Conservation (phyloP, 2,113 vertebrate species). For the Ictalurus punctatus region DNA sequence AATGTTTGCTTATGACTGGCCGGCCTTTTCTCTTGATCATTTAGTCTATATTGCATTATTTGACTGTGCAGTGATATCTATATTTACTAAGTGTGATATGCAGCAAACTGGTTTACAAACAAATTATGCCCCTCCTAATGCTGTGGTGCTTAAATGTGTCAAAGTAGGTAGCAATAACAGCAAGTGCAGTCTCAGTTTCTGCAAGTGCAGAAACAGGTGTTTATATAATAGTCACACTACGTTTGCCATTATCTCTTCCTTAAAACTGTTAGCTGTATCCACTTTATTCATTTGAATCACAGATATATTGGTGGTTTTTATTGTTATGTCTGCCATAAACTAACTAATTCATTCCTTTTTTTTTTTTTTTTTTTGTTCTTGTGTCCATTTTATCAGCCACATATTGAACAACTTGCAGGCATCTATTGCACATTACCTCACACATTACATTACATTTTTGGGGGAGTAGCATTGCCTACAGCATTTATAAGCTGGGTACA, state of each 20-base stretch:
- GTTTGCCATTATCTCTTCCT: neutral
- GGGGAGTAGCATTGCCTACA: neutral
- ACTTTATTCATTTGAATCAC: neutral
- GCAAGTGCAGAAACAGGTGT: too few species aligned
- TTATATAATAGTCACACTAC: neutral
- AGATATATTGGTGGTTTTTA: neutral
- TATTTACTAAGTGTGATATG: neutral
- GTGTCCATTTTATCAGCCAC: constrained; percentile 2
- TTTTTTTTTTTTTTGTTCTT: neutral
- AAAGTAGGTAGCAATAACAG: neutral
- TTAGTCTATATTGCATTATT: neutral
- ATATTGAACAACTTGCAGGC: neutral
- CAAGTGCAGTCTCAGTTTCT: neutral
- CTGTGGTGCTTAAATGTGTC: neutral
- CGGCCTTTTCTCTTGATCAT: too few species aligned
- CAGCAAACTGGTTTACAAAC: neutral
- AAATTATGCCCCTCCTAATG: neutral
- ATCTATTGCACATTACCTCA: neutral
- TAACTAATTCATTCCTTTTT: neutral
- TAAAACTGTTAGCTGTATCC: neutral
- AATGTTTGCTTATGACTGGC: too few species aligned
- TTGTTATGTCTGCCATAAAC: neutral
- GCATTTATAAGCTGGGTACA: constrained; percentile 34
- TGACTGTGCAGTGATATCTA: neutral
- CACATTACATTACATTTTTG: constrained; percentile 14